Evolutionary conservation across 2,888 invertebrate species (phyloP).

Genomic region (Thumatha senex): DNA sequence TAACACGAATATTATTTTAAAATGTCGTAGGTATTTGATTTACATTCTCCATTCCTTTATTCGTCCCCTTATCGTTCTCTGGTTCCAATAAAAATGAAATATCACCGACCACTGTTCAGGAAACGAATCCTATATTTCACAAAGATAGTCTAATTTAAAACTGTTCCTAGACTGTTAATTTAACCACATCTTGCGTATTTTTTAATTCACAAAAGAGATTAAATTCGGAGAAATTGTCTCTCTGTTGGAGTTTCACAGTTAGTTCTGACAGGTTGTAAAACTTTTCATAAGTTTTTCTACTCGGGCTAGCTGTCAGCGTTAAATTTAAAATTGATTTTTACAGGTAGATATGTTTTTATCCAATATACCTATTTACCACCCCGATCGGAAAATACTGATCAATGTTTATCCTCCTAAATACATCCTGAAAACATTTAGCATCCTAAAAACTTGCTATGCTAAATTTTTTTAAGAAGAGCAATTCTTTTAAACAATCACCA

Average conservation of each 20-base stretch:
- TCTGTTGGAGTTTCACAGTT: constrained; percentile 25
- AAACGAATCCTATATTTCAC: constrained; percentile 67
- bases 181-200: constrained; percentile 14
- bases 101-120: constrained; percentile 65
- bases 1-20: constrained; percentile 49
- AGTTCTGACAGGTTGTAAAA: constrained; percentile 43
- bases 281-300: constrained; percentile 35
- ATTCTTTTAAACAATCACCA: too few relatives aligned
- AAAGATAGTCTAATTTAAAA: constrained; percentile 78
- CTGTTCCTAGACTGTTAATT: constrained; percentile 59
- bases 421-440: too few relatives aligned
- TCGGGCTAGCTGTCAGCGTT: constrained; percentile 29
- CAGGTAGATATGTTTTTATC: too few relatives aligned
- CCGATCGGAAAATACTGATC: too few relatives aligned
- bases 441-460: too few relatives aligned
- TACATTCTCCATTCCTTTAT: constrained; percentile 66
- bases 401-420: too few relatives aligned
- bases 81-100: constrained; percentile 75
- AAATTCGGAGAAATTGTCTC: constrained; percentile 7
- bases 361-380: too few relatives aligned
- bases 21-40: constrained; percentile 57
- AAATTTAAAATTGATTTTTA: constrained; percentile 25
- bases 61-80: constrained; percentile 62
- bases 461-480: too few relatives aligned
- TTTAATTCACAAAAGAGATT: constrained; percentile 9